Base-by-base conservation (phyloP, 2,888 invertebrate species). In the Neria commutata region DNA sequence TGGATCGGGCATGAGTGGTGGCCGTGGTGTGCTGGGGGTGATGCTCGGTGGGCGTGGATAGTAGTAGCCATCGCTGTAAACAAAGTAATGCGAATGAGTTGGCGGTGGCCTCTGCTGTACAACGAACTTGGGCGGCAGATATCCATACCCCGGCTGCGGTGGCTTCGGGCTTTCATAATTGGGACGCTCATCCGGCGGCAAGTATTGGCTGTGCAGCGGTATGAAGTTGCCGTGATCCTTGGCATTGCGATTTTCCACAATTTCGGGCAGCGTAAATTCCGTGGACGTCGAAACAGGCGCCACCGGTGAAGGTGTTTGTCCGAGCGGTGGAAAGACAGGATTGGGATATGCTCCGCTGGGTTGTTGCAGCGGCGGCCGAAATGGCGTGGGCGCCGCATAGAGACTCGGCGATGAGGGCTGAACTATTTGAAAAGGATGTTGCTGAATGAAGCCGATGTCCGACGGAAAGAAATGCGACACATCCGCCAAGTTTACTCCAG, bases 241-340 rank as follows among this genome's bases (percentile, higher is more conserved):
- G 3, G 62, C 61, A 50, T 67, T 71, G 11, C 79, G 78, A 67
- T 81, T 81, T 46, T 79, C 75, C 8, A 81, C 69, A 1, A 81
- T 70, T 58, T 81, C 81, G 1, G 81, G 81, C 23, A 81, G 56
- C 2, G 58, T 63, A n/a, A 76, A 77, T 49, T 79, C 77, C 10
- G 74, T 71, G 6, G 74, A 58, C 0, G 70, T 19, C 1, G 64
- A 8, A 3, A 63, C 45, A 1, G 75, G 72, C 14, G 74, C 70
- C 1, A 73, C 72, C 0, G 75, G 73, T 1, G 76, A 64, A 19
- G 67, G 66, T 4, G 68, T 67, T n/a, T n/a, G n/a, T n/a, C n/a
- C n/a, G 2, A 42, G 56, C 17, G 58, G 17, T n/a, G 63, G 60
- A 10, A 26, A 14, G 24, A 46, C 25, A 1, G 58, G 54, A 23